Conservation (phyloP, 2,113 vertebrate species). For the Actenoides hombroni region DNA sequence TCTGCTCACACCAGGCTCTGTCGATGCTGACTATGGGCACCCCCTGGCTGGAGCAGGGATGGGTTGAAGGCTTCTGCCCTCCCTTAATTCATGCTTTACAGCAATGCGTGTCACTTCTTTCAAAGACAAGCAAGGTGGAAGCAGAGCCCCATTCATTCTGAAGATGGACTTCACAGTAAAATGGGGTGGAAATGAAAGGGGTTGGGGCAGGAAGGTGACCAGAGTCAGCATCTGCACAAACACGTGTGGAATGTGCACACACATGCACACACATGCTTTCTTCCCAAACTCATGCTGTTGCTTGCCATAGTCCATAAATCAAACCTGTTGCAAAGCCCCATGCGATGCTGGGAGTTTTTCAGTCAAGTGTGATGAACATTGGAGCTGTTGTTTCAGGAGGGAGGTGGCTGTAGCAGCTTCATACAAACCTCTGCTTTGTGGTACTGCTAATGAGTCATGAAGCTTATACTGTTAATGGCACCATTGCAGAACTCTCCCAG, state of each 20-base stretch:
- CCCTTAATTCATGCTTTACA: neutral
- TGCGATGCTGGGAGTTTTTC: neutral
- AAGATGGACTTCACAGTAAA: neutral
- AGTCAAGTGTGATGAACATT: neutral
- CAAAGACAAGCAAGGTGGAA: neutral
- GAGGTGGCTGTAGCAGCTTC: neutral
- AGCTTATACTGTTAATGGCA: neutral
- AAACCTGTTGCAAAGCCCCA: neutral
- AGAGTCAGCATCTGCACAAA: neutral
- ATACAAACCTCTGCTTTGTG: neutral
- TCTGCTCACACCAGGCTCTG: neutral
- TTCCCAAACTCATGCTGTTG: neutral
- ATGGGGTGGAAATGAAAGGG: neutral
- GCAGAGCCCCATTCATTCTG: neutral
- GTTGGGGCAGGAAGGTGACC: neutral
- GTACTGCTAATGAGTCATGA: neutral
- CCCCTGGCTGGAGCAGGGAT: neutral
- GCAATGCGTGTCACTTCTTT: neutral
- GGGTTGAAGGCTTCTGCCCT: neutral
- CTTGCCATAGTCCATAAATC: neutral
- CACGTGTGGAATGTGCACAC: fast-evolving
- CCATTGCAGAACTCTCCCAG: neutral
- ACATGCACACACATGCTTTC: fast-evolving
- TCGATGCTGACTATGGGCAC: neutral
- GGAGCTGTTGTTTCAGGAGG: neutral